Evolutionary conservation across 2,113 vertebrate genomes (phyloP), one percentile per base, ranked within the genome.

Genomic region (Prolemur simus): DNA sequence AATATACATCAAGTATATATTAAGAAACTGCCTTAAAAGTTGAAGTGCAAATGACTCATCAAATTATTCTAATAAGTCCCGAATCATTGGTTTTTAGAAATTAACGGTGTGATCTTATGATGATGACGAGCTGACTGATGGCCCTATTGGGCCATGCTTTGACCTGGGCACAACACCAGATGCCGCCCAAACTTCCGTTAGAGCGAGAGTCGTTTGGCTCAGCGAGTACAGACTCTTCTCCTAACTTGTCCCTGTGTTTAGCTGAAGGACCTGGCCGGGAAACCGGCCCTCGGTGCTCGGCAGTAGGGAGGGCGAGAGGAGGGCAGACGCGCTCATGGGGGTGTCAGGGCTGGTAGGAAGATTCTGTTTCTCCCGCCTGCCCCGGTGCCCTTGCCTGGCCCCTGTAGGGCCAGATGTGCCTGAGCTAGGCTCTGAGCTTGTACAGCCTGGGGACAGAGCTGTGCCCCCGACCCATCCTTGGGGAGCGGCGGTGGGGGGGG

Each of bases 61-160:
- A 73, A 34, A 94, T 96, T 90, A 96, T 91, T 82, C 95, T 89
- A 90, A 71, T 77, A 69, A 45, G 49, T n/a, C 64, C 56, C 64
- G 86, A 94, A 88, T 82, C 86, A 92, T 52, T 95, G 74, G 76
- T n/a, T 97, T 96, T 96, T 83, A 97, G 97, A 95, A 92, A 97
- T 95, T 69, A 84, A 85, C 83, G 63, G 74, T 95, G 94, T 87
- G 80, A 68, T 95, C 92, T 87, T 83, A 56, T 5, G 60, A 71
- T 87, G 80, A 68, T 64, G 71, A 95, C 25, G 15, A 9, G 34
- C 82, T 93, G 63, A 97, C 93, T 69, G 89, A 96, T 23, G 73
- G 76, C 52, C 42, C 63, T 89, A 80, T 87, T 95, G 56, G 56
- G 60, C 32, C 12, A 17, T 0, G 47, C n/a, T 37, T 69, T 76